phyloP scores from a whole-genome alignment of 2,113 vertebrate species.

The Oryzias celebensis region DNA sequence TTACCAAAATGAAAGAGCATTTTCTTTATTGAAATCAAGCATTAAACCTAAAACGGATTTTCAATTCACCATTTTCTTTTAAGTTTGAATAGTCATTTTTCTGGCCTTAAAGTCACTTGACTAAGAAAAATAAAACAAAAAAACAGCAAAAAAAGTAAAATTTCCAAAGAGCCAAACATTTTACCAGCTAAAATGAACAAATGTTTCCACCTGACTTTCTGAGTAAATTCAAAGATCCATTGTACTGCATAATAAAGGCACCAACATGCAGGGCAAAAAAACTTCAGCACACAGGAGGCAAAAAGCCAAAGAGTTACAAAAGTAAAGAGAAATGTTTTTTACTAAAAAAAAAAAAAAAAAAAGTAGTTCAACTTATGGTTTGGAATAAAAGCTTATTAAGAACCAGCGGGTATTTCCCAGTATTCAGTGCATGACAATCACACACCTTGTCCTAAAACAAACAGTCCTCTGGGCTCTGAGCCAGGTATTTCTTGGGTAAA shows the following conservation, averaged over 20 bases:
- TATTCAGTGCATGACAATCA: slow-evolving; percentile 21
- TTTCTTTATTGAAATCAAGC: too few species aligned
- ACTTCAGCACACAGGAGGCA: not conserved
- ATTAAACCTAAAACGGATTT: too few species aligned
- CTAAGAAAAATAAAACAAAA: too few species aligned
- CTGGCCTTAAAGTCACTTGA: too few species aligned
- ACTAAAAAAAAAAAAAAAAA: not conserved
- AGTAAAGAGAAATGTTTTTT: not conserved
- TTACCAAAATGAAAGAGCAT: too few species aligned
- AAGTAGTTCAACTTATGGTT: not conserved
- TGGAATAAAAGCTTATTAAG: not conserved
- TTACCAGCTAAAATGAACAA: too few species aligned
- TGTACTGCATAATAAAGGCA: not conserved
- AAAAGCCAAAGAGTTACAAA: not conserved
- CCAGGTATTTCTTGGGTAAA: slow-evolving; percentile 15
- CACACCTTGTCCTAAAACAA: slow-evolving; percentile 42
- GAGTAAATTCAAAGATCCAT: too few species aligned
- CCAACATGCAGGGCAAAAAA: not conserved
- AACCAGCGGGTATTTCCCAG: slow-evolving; percentile 14
- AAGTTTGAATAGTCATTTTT: too few species aligned
- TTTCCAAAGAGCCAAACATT: too few species aligned
- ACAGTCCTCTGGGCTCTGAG: slow-evolving; percentile 14
- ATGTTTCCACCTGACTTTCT: too few species aligned
- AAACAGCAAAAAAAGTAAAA: too few species aligned
- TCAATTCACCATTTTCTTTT: too few species aligned